A percentile compares a stretch with the other conserved stretches of the same genome.
phyloP scores from a whole-genome alignment of 2,888 invertebrate genomes.

The Diogma glabrata region DNA sequence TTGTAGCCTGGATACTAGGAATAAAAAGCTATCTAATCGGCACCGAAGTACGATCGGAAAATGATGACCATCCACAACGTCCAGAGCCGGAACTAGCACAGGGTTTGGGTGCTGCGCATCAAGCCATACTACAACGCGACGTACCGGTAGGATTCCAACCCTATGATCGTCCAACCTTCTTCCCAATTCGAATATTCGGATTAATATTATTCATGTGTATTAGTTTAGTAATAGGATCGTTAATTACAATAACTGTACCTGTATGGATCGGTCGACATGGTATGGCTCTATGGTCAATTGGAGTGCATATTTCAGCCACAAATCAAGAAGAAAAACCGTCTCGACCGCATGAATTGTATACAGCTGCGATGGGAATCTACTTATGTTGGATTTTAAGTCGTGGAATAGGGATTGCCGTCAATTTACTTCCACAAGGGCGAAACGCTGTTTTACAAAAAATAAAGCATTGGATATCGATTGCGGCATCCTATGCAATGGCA shows the following conservation, averaged over 20 bases:
- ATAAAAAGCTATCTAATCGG: slow-evolving; percentile 84
- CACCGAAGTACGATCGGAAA: slow-evolving; percentile 40
- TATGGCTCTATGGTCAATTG: slow-evolving; percentile 75
- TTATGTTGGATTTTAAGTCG: slow-evolving; percentile 88
- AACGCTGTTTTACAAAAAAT: slow-evolving; percentile 58
- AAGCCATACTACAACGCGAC: slow-evolving; percentile 78
- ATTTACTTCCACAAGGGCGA: slow-evolving; percentile 84
- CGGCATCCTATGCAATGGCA: slow-evolving; percentile 64
- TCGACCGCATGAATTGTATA: slow-evolving; percentile 91
- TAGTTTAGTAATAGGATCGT: slow-evolving; percentile 73
- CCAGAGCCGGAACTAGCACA: slow-evolving; percentile 32
- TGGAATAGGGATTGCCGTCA: slow-evolving; percentile 65
- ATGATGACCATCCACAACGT: slow-evolving; percentile 27
- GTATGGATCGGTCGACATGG: slow-evolving; percentile 82
- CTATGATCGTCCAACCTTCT: slow-evolving; percentile 75
- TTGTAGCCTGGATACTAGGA: slow-evolving; percentile 72
- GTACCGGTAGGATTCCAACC: slow-evolving; percentile 80
- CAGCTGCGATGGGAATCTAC: slow-evolving; percentile 87
- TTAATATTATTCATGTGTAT: slow-evolving; percentile 68
- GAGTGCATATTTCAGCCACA: slow-evolving; percentile 32
- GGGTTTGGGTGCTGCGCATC: slow-evolving; percentile 67
- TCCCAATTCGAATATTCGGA: slow-evolving; percentile 54
- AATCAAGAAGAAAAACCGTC: slow-evolving; percentile 31
- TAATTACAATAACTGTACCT: slow-evolving; percentile 72
- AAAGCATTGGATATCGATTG: slow-evolving; percentile 61